Conservation (phyloP, 2,113 vertebrate genomes). For the Halcyon senegalensis region DNA sequence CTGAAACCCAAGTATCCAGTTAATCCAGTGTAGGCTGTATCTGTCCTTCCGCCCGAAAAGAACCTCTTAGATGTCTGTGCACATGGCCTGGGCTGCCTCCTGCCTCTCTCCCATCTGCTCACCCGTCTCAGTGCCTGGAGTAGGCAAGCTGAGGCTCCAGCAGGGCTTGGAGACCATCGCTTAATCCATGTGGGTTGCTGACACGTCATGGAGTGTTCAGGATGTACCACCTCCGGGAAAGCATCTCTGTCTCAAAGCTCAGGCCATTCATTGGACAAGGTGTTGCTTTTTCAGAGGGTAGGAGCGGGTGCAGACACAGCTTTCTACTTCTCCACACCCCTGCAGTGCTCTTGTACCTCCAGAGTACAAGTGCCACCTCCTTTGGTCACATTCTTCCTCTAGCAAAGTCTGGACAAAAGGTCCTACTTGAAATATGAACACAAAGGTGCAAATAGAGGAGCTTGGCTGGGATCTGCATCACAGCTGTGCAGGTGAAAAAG, state of each 20-base stretch:
- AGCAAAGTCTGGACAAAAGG: background rate
- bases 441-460: background rate
- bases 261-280: accelerated
- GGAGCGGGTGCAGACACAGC: background rate
- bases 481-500: background rate
- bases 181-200: background rate
- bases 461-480: background rate
- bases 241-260: background rate
- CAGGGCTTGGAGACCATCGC: accelerated
- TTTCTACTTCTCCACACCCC: background rate
- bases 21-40: background rate
- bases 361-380: background rate
- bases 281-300: background rate
- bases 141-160: background rate
- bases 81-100: background rate
- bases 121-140: accelerated
- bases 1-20: background rate
- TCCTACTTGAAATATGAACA: background rate
- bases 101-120: background rate
- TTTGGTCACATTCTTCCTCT: background rate
- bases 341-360: background rate
- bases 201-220: accelerated
- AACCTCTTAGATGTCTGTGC: background rate
- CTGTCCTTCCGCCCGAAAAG: background rate
- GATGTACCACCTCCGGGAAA: background rate